Conservation (phyloP, 2,113 vertebrate species). For the Albula glossodonta region DNA sequence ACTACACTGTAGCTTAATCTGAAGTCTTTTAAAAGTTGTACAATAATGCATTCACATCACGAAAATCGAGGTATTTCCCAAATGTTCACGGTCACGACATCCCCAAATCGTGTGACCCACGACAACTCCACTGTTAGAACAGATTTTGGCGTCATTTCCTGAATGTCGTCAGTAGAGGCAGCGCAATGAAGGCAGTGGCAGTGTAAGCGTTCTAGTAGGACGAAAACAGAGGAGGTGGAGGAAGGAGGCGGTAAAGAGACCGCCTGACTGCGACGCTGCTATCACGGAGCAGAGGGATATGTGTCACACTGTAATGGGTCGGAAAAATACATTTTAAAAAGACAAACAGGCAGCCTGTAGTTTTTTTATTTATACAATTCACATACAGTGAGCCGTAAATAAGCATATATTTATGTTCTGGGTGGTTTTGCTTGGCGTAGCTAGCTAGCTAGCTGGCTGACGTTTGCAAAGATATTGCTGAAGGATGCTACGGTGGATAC, state of each 20-base stretch:
- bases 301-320: not conserved
- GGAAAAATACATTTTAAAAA: not conserved
- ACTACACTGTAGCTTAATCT: too few species aligned
- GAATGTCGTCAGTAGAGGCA: not conserved
- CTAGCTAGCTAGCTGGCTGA: not conserved
- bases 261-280: not conserved
- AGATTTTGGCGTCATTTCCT: not conserved
- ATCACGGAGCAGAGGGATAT: not conserved
- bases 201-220: not conserved
- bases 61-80: not conserved
- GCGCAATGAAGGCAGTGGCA: not conserved
- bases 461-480: slow-evolving; percentile 23
- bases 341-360: not conserved
- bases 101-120: not conserved
- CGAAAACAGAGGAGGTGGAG: not conserved
- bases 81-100: not conserved
- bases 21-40: too few species aligned
- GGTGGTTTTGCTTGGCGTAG: not conserved
- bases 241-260: not conserved
- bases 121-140: not conserved
- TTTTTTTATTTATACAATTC: not conserved
- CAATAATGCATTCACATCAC: not conserved
- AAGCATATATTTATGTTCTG: not conserved
- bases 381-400: not conserved
- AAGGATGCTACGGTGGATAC: slow-evolving; percentile 92